phyloP scores from a whole-genome alignment of 2,113 vertebrate genomes.

The Columba janthina region DNA sequence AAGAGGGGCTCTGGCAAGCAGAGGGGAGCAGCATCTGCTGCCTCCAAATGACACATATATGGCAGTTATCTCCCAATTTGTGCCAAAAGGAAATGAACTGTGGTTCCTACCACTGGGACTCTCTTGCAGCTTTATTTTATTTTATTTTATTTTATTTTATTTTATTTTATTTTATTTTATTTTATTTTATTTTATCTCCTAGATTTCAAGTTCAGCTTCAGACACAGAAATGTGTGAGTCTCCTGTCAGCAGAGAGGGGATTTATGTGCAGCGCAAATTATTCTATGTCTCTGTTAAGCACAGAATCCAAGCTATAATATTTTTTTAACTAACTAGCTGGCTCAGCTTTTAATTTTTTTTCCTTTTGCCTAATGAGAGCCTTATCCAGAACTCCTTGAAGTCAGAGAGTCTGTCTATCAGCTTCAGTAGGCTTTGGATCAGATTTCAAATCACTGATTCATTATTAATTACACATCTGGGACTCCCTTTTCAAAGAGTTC shows the following conservation, averaged over 20 bases:
- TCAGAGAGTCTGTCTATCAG: constrained; percentile 52
- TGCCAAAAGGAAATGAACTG: constrained; percentile 41
- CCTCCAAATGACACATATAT: neutral
- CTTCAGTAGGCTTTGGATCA: constrained; percentile 64
- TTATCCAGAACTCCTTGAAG: constrained; percentile 56
- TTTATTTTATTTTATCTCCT: neutral
- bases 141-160: no score
- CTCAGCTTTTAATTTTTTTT: constrained; percentile 20
- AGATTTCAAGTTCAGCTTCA: constrained; percentile 49
- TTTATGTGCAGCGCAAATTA: constrained; percentile 23
- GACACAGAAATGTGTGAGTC: constrained; percentile 27
- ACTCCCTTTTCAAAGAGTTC: constrained; percentile 64
- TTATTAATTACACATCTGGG: constrained; percentile 69
- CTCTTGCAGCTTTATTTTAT: neutral
- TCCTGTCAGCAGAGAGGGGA: constrained; percentile 4
- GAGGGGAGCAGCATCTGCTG: neutral
- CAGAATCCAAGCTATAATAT: constrained; percentile 1
- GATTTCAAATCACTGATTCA: constrained; percentile 60
- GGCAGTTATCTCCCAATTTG: neutral
- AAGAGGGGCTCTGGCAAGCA: accelerated
- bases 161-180: neutral
- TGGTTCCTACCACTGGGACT: neutral
- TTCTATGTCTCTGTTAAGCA: neutral
- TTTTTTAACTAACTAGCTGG: constrained; percentile 49
- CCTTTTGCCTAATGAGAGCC: constrained; percentile 46